Percentiles rank a stretch among this genome's conserved stretches.
These are phyloP conservation scores for Nasonia giraulti DNA, from an alignment of 1,140 invertebrate genomes.

Conservation along the genomic window DNA sequence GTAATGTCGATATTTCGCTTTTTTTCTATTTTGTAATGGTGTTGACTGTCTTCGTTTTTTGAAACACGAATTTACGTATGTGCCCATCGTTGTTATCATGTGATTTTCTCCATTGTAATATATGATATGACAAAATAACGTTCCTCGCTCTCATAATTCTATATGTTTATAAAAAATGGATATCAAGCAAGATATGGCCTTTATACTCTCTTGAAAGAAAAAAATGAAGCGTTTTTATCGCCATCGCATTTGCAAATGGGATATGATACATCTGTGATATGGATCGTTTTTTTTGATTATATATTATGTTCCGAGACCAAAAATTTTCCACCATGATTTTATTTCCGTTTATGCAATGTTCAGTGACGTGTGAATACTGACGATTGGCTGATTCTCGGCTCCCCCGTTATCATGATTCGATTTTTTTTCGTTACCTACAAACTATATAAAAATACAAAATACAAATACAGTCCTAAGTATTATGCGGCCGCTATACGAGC, in stretches of 20 bases:
- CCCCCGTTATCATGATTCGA: conserved; percentile 19
- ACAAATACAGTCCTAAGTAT: conserved; percentile 63
- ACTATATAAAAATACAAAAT: conserved; percentile 74
- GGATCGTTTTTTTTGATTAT: not conserved
- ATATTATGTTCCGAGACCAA: not conserved
- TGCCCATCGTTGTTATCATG: not conserved
- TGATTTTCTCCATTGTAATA: not conserved
- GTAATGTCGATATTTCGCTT: conserved; percentile 31
- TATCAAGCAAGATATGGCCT: conserved; percentile 20
- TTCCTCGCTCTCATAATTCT: not conserved
- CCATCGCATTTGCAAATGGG: not conserved
- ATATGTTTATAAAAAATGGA: not conserved
- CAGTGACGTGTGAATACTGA: conserved; percentile 26
- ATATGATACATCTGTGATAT: conserved; percentile 9
- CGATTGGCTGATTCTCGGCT: conserved; percentile 2
- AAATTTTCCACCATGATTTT: not conserved
- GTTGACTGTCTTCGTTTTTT: not conserved
- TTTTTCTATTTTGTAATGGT: not conserved
- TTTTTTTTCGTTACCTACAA: conserved; percentile 61
- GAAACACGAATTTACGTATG: not conserved
- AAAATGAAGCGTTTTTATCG: not conserved
- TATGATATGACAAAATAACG: not conserved
- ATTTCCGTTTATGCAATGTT: not conserved
- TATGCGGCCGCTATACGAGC: conserved; percentile 24
- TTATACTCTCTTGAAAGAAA: not conserved